phyloP scores from a whole-genome alignment of 2,888 invertebrate genomes.

The Drosophila barbarae region DNA sequence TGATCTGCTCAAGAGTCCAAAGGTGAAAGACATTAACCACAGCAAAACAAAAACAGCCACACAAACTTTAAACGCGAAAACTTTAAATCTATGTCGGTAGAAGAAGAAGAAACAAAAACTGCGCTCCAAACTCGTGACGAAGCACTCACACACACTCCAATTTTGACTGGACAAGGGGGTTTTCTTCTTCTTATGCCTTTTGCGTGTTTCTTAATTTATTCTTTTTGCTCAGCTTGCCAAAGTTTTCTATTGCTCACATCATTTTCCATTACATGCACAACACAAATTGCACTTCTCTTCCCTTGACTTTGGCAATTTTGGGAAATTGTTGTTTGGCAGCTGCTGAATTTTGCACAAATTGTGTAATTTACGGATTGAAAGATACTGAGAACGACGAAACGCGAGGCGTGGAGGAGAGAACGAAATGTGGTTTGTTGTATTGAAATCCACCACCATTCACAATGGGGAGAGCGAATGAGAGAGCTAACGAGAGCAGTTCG shows the following conservation, averaged over 20 bases:
- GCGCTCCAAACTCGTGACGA: conserved; percentile 68
- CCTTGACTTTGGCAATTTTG: conserved; percentile 54
- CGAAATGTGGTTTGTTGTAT: conserved; percentile 52
- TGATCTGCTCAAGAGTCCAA: conserved; percentile 52
- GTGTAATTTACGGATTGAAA: conserved; percentile 69
- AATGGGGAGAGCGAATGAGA: conserved; percentile 15
- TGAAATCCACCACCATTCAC: conserved; percentile 60
- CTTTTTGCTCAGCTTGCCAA: conserved; percentile 17
- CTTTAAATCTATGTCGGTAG: conserved; percentile 45
- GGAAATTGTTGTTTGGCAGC: conserved; percentile 20
- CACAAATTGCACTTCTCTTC: conserved; percentile 2
- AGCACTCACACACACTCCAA: conserved; percentile 42
- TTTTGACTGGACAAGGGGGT: conserved; percentile 6
- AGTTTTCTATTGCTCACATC: conserved; percentile 15
- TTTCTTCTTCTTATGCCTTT: conserved; percentile 20
- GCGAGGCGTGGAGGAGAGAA: conserved; percentile 29
- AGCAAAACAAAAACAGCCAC: neutral
- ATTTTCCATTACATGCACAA: conserved; percentile 15
- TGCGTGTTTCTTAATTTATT: conserved; percentile 15
- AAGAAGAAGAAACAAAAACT: conserved; percentile 40
- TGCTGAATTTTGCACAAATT: conserved; percentile 61
- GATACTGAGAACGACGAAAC: conserved; percentile 51
- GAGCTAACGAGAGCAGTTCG: conserved; percentile 24
- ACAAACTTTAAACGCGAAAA: conserved; percentile 44
- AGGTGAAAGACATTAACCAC: conserved; percentile 59